A percentile compares a stretch with the other conserved stretches of the same genome.
Evolutionary conservation across 2,888 invertebrate genomes (phyloP).

Genomic region (Pycnomerus fuliginosus): DNA sequence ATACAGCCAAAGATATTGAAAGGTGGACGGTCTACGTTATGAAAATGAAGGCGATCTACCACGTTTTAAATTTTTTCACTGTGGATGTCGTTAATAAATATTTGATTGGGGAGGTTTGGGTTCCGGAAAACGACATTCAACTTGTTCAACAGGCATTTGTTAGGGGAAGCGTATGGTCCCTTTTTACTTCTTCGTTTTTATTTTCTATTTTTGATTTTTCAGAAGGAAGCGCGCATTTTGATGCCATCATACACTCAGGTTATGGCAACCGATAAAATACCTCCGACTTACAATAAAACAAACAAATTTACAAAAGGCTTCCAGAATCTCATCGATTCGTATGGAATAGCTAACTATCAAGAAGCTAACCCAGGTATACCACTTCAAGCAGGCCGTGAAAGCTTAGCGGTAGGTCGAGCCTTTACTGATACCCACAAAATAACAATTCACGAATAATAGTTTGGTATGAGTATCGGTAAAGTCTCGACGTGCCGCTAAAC

Average conservation of each 20-base stretch:
- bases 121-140: constrained; percentile 70
- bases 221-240: constrained; percentile 62
- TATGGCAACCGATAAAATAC: constrained; percentile 62
- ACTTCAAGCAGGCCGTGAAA: too few relatives aligned
- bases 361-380: constrained; percentile 74
- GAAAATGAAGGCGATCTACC: constrained; percentile 77
- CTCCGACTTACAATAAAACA: constrained; percentile 72
- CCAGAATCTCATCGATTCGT: constrained; percentile 73
- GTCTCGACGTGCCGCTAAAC: too few relatives aligned
- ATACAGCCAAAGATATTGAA: constrained; percentile 83
- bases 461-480: too few relatives aligned
- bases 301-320: constrained; percentile 76
- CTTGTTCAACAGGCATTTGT: constrained; percentile 79
- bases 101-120: constrained; percentile 72
- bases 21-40: constrained; percentile 82
- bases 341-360: constrained; percentile 73
- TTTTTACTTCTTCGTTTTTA: too few relatives aligned
- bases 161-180: constrained; percentile 58
- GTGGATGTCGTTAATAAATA: constrained; percentile 73
- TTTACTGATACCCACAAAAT: too few relatives aligned
- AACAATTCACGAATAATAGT: too few relatives aligned
- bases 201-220: too few relatives aligned
- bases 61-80: constrained; percentile 72
- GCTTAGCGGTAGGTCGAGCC: too few relatives aligned
- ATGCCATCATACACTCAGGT: constrained; percentile 73